A percentile compares a stretch with the other conserved stretches of the same genome.
Evolutionary conservation across 2,888 invertebrate genomes (phyloP).

Genomic region (Apamea anceps): DNA sequence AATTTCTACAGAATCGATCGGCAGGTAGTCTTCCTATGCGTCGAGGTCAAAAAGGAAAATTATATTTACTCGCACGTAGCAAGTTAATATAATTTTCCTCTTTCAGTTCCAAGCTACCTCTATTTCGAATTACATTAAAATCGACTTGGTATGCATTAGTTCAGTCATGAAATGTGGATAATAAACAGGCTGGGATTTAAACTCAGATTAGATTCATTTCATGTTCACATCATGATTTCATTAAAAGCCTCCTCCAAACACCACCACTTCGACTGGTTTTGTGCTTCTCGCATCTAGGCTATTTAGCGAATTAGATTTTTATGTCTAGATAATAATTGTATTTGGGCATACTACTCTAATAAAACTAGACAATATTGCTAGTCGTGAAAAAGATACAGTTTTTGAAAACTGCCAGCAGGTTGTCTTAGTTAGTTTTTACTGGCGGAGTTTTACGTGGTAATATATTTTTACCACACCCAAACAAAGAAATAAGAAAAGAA

Average conservation of each 20-base stretch:
- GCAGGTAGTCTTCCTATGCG: neutral
- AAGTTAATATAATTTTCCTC: neutral
- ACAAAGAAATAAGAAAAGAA: neutral
- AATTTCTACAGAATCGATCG: too few species aligned
- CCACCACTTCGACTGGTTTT: too few species aligned
- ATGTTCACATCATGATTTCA: too few species aligned
- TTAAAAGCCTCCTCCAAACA: too few species aligned
- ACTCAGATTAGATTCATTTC: neutral
- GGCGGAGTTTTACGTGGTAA: neutral
- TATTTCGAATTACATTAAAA: neutral
- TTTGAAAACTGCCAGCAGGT: neutral
- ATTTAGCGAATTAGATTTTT: too few species aligned
- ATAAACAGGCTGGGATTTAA: neutral
- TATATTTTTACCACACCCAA: conserved; percentile 20
- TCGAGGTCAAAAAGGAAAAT: neutral
- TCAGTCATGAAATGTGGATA: too few species aligned
- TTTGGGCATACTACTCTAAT: neutral
- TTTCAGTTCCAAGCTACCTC: neutral
- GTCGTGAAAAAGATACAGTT: conserved; percentile 2
- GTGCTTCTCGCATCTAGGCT: too few species aligned
- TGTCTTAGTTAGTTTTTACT: conserved; percentile 2
- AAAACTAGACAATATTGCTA: neutral
- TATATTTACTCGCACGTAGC: neutral
- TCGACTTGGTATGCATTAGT: neutral
- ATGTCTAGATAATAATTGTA: neutral